Conservation (phyloP, 2,888 invertebrate species). For the Agrochola lychnidis region DNA sequence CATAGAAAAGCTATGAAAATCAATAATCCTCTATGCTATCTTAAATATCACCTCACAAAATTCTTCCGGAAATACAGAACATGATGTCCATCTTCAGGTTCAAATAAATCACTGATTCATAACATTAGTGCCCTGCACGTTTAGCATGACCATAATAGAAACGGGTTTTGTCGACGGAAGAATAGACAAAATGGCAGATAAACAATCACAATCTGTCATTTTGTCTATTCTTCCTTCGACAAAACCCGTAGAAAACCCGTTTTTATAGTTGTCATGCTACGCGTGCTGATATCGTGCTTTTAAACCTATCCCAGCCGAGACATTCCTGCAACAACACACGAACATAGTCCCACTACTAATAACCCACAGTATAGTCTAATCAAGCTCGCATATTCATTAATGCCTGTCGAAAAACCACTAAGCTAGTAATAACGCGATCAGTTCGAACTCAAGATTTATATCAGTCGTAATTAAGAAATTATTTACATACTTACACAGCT, state of each 20-base stretch:
- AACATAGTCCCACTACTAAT: slow-evolving; percentile 34
- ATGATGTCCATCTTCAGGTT: background rate
- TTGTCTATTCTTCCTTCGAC: too few relatives aligned
- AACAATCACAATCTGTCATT: too few relatives aligned
- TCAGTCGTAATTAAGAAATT: slow-evolving; percentile 64
- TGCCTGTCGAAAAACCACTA: slow-evolving; percentile 66
- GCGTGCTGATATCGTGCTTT: background rate
- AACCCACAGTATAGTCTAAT: slow-evolving; percentile 60
- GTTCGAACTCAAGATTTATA: slow-evolving; percentile 61
- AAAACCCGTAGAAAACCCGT: too few relatives aligned
- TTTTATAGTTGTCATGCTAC: too few relatives aligned
- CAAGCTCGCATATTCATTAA: slow-evolving; percentile 67
- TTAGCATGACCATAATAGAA: too few relatives aligned
- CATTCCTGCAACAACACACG: slow-evolving; percentile 9
- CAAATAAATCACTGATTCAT: background rate
- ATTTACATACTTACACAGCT: slow-evolving; percentile 51
- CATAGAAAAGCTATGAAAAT: background rate
- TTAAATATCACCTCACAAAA: background rate
- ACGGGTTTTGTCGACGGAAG: too few relatives aligned
- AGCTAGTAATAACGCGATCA: slow-evolving; percentile 62
- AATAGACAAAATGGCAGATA: too few relatives aligned
- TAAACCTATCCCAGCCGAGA: background rate
- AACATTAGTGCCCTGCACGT: too few relatives aligned
- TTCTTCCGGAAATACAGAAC: background rate
- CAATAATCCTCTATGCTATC: background rate